Conservation (phyloP, 2,113 vertebrate species). For the Microtus montanus region DNA sequence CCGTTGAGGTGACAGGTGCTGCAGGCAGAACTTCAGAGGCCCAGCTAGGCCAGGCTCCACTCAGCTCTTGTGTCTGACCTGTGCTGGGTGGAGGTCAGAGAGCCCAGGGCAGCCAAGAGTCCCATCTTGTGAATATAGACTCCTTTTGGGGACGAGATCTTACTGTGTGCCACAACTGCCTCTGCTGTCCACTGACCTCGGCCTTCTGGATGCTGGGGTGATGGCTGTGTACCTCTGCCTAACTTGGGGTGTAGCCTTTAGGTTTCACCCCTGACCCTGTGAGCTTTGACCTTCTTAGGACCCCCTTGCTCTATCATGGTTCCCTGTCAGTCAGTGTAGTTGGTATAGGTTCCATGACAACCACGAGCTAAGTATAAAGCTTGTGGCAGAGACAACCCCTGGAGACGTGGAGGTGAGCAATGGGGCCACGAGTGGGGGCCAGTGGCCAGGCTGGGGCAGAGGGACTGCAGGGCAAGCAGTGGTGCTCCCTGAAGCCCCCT, state of each 20-base stretch:
- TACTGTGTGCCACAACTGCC: background rate
- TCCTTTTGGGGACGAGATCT: too few relatives aligned
- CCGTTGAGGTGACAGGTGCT: too few relatives aligned
- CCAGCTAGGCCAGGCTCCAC: background rate
- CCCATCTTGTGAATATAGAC: background rate
- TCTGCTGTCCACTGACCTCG: background rate
- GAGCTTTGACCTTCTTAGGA: background rate
- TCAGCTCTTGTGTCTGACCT: background rate
- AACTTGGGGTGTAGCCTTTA: background rate
- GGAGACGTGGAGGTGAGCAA: background rate
- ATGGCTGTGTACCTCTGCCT: background rate
- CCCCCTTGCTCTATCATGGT: accelerated
- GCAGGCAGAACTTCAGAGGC: background rate
- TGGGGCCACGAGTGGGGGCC: background rate
- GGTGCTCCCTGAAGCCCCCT: background rate
- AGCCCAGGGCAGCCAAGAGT: background rate
- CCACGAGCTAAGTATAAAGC: accelerated
- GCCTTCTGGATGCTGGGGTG: background rate
- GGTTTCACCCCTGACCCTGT: background rate
- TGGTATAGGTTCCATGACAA: accelerated
- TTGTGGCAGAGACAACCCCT: too few relatives aligned
- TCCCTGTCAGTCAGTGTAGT: too few relatives aligned
- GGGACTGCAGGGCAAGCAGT: background rate
- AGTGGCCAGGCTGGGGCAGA: background rate
- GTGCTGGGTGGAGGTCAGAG: background rate